Evolutionary conservation across 2,113 vertebrate genomes (phyloP), one percentile per base, ranked within the genome.

Genomic region (Eretmochelys imbricata): DNA sequence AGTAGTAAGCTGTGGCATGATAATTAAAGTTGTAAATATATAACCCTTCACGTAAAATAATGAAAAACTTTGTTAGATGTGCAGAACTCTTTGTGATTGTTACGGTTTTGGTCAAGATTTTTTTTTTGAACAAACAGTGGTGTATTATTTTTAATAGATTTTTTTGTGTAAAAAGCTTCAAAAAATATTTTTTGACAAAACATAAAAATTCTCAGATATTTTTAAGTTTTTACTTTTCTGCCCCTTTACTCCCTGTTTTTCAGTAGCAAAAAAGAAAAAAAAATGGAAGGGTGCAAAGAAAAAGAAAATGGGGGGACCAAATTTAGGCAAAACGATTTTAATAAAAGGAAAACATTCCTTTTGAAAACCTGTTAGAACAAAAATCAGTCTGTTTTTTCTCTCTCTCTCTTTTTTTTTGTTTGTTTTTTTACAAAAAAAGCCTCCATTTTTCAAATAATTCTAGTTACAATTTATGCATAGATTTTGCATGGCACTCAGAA

Each of bases 361-460:
- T 62, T 54, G 31, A 81, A 11, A 11, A 2, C 48, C 38, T 42
- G 5, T 65, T n/a, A 57, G 81, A 94, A 89, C 55, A 24, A 19
- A 57, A 19, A 51, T 54, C 84, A 11, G 57, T 53, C 65, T 69
- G 42, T 42, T 42, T 42, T 42, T 42, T 42, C 5, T 42, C 42
- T 42, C 42, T 42, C 42, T 42, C 42, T 42, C 42, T 42, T 5
- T 42, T 5, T 42, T 5, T 35, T n/a, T 81, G 2, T 49, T 81
- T 57, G 0, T 1, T 78, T 84, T 48, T 48, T 42, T 31, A 93
- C 83, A 83, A 14, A 5, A 5, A 81, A 55, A 49, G 51, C 3
- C 1, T 24, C 0, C 0, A 1, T 80, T 9, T 86, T 94, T 87
- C 38, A 83, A 48, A 10, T 50, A 25, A 75, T 3, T 72, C 11